These are phyloP conservation scores for Cliona cf. orientalis DNA, from an alignment of 37 sponge, comb jelly and placozoan genomes.

Conservation along the genomic window DNA sequence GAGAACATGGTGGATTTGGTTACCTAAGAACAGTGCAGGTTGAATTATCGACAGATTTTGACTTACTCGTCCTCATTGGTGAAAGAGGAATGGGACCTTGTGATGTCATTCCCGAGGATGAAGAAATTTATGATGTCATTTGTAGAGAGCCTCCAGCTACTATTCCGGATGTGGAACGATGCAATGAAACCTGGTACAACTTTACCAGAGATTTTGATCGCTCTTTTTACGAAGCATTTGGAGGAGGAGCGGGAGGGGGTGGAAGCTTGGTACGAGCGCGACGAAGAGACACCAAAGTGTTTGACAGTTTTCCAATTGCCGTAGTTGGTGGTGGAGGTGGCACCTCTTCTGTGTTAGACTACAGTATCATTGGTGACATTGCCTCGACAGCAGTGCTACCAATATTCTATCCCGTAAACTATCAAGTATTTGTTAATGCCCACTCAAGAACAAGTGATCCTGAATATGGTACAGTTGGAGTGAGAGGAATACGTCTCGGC, in stretches of 20 bases:
- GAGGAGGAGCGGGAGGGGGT: slow-evolving; percentile 67
- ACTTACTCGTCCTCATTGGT: slow-evolving; percentile 37
- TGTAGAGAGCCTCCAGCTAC: slow-evolving; percentile 2
- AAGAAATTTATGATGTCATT: background rate
- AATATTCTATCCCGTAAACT: background rate
- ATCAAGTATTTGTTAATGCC: background rate
- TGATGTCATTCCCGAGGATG: background rate
- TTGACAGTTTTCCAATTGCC: background rate
- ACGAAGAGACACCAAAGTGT: background rate
- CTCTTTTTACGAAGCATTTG: background rate
- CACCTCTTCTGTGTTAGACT: background rate
- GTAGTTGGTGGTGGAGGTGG: slow-evolving; percentile 54
- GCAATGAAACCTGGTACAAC: slow-evolving; percentile 6
- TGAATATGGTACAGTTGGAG: background rate
- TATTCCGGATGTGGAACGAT: background rate
- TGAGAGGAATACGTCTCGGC: background rate
- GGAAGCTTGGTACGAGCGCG: slow-evolving; percentile 32
- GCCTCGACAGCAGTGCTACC: background rate
- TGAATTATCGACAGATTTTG: background rate
- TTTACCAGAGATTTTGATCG: background rate
- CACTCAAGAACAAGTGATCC: background rate
- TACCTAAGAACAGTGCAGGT: background rate
- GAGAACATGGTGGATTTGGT: slow-evolving; percentile 6
- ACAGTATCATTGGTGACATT: background rate
- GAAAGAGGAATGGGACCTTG: slow-evolving; percentile 55